These are phyloP conservation scores for Xestia ashworthii DNA, from an alignment of 2,888 invertebrate genomes.

Conservation along the genomic window DNA sequence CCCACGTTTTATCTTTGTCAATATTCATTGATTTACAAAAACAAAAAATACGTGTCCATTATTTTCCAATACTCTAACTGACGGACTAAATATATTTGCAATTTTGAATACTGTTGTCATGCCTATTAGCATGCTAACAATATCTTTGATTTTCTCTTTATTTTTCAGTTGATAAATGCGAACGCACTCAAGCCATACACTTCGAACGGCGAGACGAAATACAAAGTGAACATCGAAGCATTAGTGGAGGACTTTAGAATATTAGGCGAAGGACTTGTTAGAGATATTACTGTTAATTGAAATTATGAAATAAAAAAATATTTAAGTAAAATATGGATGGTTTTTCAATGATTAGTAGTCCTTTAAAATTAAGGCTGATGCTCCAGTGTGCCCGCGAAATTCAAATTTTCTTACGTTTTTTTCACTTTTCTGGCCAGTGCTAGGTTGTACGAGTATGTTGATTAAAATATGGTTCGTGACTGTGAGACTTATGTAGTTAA, in stretches of 20 bases:
- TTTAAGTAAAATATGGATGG: slow-evolving; percentile 3
- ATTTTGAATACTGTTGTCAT: too few species aligned
- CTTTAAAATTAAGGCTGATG: background rate
- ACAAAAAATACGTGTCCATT: too few species aligned
- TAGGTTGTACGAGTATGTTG: too few species aligned
- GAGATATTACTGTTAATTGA: slow-evolving; percentile 83
- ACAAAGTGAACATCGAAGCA: slow-evolving; percentile 92
- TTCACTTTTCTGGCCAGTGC: too few species aligned
- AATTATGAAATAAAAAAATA: slow-evolving; percentile 41
- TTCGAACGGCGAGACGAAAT: slow-evolving; percentile 82
- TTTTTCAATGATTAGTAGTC: background rate
- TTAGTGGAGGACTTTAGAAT: slow-evolving; percentile 93
- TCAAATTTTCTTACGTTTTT: too few species aligned
- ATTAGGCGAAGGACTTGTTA: slow-evolving; percentile 92
- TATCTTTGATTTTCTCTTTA: background rate
- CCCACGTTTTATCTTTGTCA: too few species aligned
- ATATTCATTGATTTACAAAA: too few species aligned
- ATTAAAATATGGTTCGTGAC: too few species aligned
- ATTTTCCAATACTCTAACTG: too few species aligned
- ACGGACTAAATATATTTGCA: too few species aligned
- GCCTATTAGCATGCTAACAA: background rate
- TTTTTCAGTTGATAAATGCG: slow-evolving; percentile 89
- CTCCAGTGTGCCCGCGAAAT: too few species aligned
- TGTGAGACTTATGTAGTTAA: too few species aligned
- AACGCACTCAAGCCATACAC: slow-evolving; percentile 88